These are phyloP conservation scores for Perccottus glenii DNA, from an alignment of 2,113 vertebrate species.

Conservation along the genomic window DNA sequence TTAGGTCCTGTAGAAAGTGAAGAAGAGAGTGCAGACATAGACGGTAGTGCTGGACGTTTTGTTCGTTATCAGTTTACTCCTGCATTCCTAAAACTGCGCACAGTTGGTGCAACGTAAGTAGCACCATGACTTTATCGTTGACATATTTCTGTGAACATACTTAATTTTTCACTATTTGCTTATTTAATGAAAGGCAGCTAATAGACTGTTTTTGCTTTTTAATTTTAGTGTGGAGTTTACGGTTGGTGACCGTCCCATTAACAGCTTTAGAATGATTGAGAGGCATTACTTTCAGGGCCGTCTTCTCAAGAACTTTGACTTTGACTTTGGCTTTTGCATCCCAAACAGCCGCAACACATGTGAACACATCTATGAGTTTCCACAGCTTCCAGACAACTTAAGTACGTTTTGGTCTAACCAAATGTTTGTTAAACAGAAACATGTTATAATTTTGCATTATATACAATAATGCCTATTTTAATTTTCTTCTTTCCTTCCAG, in stretches of 20 bases:
- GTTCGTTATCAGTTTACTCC: slow-evolving; percentile 98
- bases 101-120: slow-evolving; percentile 97
- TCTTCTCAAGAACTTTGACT: slow-evolving; percentile 97
- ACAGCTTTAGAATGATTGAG: slow-evolving; percentile 97
- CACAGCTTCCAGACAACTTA: slow-evolving; percentile 94
- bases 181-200: not conserved
- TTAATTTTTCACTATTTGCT: not conserved
- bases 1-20: slow-evolving; percentile 84
- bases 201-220: slow-evolving; percentile 2
- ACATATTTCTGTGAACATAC: not conserved
- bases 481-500: slow-evolving; percentile 65
- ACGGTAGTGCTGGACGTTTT: slow-evolving; percentile 90
- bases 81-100: slow-evolving; percentile 92
- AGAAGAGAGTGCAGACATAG: slow-evolving; percentile 84
- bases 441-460: not conserved
- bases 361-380: slow-evolving; percentile 99
- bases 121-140: not conserved
- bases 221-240: slow-evolving; percentile 93
- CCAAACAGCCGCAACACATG: slow-evolving; percentile 97
- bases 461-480: slow-evolving; percentile 1
- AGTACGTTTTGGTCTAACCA: slow-evolving; percentile 80
- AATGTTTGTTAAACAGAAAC: not conserved
- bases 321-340: slow-evolving; percentile 99
- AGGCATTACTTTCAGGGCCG: slow-evolving; percentile 96
- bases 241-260: slow-evolving; percentile 92